phyloP scores from a whole-genome alignment of 2,888 invertebrate genomes.

The Megamerina dolium region DNA sequence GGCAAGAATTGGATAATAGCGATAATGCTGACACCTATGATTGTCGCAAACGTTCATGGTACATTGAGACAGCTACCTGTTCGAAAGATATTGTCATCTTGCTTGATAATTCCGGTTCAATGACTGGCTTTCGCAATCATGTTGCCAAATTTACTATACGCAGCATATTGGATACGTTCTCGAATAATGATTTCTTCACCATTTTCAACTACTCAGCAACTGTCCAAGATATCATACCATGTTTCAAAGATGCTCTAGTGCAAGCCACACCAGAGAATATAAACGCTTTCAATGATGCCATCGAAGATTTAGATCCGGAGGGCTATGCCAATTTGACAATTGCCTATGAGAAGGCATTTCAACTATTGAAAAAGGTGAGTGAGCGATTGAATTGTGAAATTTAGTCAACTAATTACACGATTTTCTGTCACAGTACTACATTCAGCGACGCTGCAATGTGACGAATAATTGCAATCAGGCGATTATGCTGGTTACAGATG shows the following conservation, averaged over 20 bases:
- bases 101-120: slow-evolving; percentile 92
- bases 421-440: slow-evolving; percentile 54
- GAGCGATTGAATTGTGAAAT: slow-evolving; percentile 34
- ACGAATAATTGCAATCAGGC: slow-evolving; percentile 79
- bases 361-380: slow-evolving; percentile 66
- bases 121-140: slow-evolving; percentile 76
- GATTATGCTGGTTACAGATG: slow-evolving; percentile 95
- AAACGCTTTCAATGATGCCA: slow-evolving; percentile 62
- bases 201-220: slow-evolving; percentile 75
- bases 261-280: slow-evolving; percentile 85
- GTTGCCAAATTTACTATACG: slow-evolving; percentile 80
- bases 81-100: slow-evolving; percentile 96
- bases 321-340: slow-evolving; percentile 78
- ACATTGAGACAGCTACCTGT: slow-evolving; percentile 94
- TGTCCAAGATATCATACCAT: slow-evolving; percentile 70
- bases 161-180: slow-evolving; percentile 87
- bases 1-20: slow-evolving; percentile 51
- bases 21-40: slow-evolving; percentile 75
- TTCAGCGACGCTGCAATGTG: slow-evolving; percentile 53
- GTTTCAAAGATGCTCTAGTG: slow-evolving; percentile 77
- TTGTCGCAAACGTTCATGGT: slow-evolving; percentile 89
- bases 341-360: slow-evolving; percentile 80
- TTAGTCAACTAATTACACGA: too few relatives aligned
- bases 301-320: slow-evolving; percentile 60
- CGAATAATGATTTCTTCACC: slow-evolving; percentile 96